Base-by-base conservation (phyloP, 2,797 vertebrate genomes). In the Oreochromis grahami region DNA sequence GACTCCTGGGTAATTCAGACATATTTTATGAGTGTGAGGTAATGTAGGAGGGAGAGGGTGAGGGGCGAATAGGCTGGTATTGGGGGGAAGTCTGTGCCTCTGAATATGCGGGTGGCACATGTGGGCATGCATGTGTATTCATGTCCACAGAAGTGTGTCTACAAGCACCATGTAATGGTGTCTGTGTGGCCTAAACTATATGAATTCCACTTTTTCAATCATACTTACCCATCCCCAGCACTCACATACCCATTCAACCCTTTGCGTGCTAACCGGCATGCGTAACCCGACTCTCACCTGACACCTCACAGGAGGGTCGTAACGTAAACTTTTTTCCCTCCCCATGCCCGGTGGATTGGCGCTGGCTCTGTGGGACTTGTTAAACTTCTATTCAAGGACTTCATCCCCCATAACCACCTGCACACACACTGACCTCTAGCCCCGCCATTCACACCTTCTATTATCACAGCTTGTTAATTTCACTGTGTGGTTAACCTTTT, bases 401-500 rank as follows among this genome's bases (percentile, higher is more conserved):
- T 88, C 80, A 91, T 89, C 87, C 91, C 84, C 88, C 90, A 92
- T 89, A 92, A 91, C 58, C 92, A 92, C 90, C 93, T 93, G 92
- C 83, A 91, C 82, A 60, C 81, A 60, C 84, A 55, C 63, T 87
- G 83, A 82, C 91, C 91, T 92, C 72, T 85, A 78, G 91, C 87
- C 91, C 91, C 85, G 11, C 77, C 55, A 77, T 87, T 89, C 87
- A 77, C 87, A 85, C 88, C 76, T 86, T 91, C 86, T 88, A 92
- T 92, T 91, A 93, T 93, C 91, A 89, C 93, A 94, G 92, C 92
- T 94, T 94, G 92, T 95, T 94, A 93, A 94, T 93, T 92, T 93
- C 89, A 91, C 81, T 90, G 91, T 93, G 93, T 92, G 87, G 93
- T 91, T 93, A 94, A 94, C 89, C 93, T 95, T 83, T 77, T 83